Evolutionary conservation across 2,888 invertebrate genomes (phyloP), one percentile per base, ranked within the genome.

Genomic region (Pharmacophagus antenor): DNA sequence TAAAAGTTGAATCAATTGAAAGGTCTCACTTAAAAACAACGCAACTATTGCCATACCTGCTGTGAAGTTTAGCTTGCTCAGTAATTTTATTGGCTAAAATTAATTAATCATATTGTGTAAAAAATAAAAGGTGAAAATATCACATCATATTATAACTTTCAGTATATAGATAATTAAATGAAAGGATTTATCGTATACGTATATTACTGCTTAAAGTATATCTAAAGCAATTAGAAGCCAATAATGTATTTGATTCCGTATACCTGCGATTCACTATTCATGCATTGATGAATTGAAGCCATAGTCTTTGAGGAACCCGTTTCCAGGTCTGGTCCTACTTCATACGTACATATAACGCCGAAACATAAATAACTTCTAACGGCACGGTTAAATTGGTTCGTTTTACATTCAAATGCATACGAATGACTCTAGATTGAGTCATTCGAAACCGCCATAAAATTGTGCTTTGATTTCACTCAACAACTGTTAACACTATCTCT

Each of bases 371-470:
- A 55, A 46, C 31, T 15, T 46, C 23, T 44, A 55, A 60, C 22
- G 44, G 44, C 48, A 20, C 37, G 44, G n/a, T 46, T 49, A 46
- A 55, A 55, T 50, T 23, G 50, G 18, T 60, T 37, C 54, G 49
- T 60, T 60, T 55, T 22, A 60, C 60, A 55, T 60, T 60, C 50
- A 20, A 55, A 55, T 46, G 60, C 51, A 60, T 55, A 60, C 50
- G 18, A 60, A 60, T 51, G 60, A 22, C 44, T 59, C 15, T 25
- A 49, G 41, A 49, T 59, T 41, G 22, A 59, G 59, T 54, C 60
- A 60, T 55, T 60, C 31, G 31, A 18, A 46, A 46, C 18, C 37
- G 31, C 18, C 55, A 50, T 60, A 46, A 60, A 60, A 37, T 41
- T 60, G 55, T 22, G 53, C 60, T 55, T 60, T 55, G 55, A 55